Percentiles rank a stretch among this genome's conserved stretches.
These are phyloP conservation scores for Notamacropus eugenii DNA, from an alignment of 2,797 vertebrate species.

Conservation along the genomic window DNA sequence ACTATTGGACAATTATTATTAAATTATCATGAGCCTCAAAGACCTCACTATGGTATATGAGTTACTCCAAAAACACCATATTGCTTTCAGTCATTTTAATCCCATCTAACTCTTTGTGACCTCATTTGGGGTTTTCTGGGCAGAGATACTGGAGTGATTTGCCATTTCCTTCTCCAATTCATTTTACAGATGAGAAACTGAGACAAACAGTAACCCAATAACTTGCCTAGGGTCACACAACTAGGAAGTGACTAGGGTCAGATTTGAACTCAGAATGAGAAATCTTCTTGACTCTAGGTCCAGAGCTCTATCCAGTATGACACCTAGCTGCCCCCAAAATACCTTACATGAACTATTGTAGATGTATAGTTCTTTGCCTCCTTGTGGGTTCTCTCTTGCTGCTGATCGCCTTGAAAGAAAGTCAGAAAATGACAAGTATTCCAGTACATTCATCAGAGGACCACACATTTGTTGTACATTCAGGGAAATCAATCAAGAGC, in stretches of 20 bases:
- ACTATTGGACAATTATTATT: not conserved
- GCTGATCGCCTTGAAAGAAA: not conserved
- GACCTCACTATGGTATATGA: not conserved
- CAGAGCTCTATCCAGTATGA: not conserved
- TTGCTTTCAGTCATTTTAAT: not conserved
- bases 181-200: not conserved
- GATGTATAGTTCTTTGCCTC: not conserved
- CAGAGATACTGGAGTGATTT: not conserved
- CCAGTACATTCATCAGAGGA: not conserved
- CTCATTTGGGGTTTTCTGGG: not conserved
- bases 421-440: not conserved
- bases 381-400: not conserved
- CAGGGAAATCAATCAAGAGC: not conserved
- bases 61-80: not conserved
- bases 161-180: not conserved
- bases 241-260: too few relatives aligned
- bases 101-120: not conserved
- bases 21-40: not conserved
- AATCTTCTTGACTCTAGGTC: too few relatives aligned
- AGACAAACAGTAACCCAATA: too few relatives aligned
- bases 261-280: too few relatives aligned
- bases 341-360: not conserved
- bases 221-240: too few relatives aligned
- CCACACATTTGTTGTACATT: not conserved
- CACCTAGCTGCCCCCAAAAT: not conserved